Percentiles rank a stretch among this genome's conserved stretches.
phyloP scores from a whole-genome alignment of 2,888 invertebrate species.

The Digitonthophagus gazella region DNA sequence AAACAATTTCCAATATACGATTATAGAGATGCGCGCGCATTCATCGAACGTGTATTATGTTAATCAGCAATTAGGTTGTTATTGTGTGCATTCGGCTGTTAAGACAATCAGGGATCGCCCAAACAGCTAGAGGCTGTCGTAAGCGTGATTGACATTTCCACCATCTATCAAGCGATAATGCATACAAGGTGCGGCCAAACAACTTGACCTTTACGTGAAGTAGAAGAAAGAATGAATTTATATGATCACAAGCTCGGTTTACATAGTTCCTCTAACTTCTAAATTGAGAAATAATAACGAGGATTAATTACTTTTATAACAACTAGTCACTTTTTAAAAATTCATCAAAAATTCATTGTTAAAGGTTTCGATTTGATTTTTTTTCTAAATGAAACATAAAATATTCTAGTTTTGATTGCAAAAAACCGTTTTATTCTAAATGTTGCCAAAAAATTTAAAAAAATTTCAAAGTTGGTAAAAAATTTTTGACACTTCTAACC shows the following conservation, averaged over 20 bases:
- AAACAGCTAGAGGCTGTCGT: constrained; percentile 6
- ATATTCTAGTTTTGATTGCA: too few relatives aligned
- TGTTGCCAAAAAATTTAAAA: too few relatives aligned
- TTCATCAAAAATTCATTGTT: too few relatives aligned
- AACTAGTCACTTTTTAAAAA: too few relatives aligned
- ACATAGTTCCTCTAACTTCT: not conserved
- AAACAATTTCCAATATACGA: too few relatives aligned
- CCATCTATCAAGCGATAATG: constrained; percentile 24
- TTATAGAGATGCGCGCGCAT: too few relatives aligned
- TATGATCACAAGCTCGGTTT: constrained; percentile 12
- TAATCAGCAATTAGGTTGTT: constrained; percentile 13
- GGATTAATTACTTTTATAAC: too few relatives aligned
- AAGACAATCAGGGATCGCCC: constrained; percentile 13
- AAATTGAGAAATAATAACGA: not conserved
- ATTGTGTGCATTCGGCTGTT: constrained; percentile 7
- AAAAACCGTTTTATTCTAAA: too few relatives aligned
- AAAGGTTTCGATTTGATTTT: too few relatives aligned
- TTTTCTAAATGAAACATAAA: too few relatives aligned
- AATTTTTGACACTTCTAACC: too few relatives aligned
- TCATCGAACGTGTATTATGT: not conserved
- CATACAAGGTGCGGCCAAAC: constrained; percentile 22
- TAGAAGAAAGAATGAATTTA: not conserved
- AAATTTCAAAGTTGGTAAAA: too few relatives aligned
- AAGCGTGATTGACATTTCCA: constrained; percentile 24
- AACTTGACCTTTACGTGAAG: constrained; percentile 4